These are phyloP conservation scores for Hippocampus comes DNA, from an alignment of 2,113 vertebrate genomes.

Conservation along the genomic window DNA sequence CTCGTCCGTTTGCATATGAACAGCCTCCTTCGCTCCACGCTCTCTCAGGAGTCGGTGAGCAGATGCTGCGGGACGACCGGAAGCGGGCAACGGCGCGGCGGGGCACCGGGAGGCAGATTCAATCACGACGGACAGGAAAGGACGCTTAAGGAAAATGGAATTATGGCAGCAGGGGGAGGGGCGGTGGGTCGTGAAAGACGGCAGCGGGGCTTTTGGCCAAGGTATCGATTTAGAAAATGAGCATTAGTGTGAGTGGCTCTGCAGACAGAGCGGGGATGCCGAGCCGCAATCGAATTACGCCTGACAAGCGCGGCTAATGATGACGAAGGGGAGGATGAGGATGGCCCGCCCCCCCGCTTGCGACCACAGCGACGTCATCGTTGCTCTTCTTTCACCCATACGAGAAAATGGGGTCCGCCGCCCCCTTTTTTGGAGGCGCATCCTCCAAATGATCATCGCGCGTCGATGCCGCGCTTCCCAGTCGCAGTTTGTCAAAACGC, in stretches of 20 bases:
- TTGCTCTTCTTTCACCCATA: neutral
- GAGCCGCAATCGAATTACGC: constrained; percentile 53
- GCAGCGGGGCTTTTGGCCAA: constrained; percentile 44
- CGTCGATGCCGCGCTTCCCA: no score
- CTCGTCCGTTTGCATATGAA: neutral
- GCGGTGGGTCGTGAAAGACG: constrained; percentile 16
- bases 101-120: constrained; percentile 10
- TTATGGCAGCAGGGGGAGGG: constrained; percentile 9
- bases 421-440: no score
- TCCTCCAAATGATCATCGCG: no score
- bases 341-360: neutral
- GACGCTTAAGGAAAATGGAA: constrained; percentile 53
- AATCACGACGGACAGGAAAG: constrained; percentile 45
- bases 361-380: neutral
- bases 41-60: neutral
- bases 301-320: constrained; percentile 38
- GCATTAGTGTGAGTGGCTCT: constrained; percentile 24
- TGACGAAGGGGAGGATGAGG: constrained; percentile 1
- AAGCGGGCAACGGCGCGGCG: neutral
- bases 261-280: constrained; percentile 20
- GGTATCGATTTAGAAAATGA: constrained; percentile 66
- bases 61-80: neutral
- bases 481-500: no score
- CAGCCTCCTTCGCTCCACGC: neutral
- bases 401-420: neutral